Percentiles rank a stretch among this genome's conserved stretches.
Evolutionary conservation across 2,797 vertebrate species (phyloP).

Genomic region (Cryptoprocta ferox): DNA sequence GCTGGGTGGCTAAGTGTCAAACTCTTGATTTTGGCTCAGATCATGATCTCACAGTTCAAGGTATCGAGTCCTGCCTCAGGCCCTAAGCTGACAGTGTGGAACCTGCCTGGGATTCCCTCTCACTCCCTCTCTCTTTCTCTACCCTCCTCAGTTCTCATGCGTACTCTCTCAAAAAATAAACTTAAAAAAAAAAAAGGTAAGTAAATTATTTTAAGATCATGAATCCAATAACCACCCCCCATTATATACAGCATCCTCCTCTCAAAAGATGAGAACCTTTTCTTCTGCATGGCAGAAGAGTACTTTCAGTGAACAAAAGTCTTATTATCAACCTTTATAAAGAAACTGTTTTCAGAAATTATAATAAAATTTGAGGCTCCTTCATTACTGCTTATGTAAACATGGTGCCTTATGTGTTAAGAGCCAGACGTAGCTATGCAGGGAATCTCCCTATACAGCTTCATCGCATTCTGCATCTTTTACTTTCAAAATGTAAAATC

Average conservation of each 20-base stretch:
- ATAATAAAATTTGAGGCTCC: background rate
- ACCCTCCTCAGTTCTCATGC: too few relatives aligned
- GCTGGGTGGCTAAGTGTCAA: too few relatives aligned
- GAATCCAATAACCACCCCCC: background rate
- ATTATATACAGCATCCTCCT: background rate
- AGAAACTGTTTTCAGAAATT: background rate
- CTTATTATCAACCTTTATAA: background rate
- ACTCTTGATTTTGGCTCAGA: too few relatives aligned
- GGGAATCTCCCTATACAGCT: background rate
- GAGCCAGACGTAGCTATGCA: background rate
- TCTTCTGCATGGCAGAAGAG: background rate
- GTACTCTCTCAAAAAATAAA: too few relatives aligned
- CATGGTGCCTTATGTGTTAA: background rate
- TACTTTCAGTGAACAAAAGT: background rate
- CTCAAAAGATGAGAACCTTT: background rate
- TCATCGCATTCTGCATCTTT: background rate
- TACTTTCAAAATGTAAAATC: constrained; percentile 21
- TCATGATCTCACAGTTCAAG: too few relatives aligned
- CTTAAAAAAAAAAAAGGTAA: background rate
- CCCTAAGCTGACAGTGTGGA: too few relatives aligned
- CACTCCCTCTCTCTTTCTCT: too few relatives aligned
- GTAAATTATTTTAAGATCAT: background rate
- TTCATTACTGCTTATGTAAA: background rate
- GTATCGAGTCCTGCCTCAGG: too few relatives aligned
- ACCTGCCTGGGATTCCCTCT: too few relatives aligned